A percentile compares a stretch with the other conserved stretches of the same genome.
phyloP scores from a whole-genome alignment of 2,888 invertebrate species.

The Eupithecia insigniata region DNA sequence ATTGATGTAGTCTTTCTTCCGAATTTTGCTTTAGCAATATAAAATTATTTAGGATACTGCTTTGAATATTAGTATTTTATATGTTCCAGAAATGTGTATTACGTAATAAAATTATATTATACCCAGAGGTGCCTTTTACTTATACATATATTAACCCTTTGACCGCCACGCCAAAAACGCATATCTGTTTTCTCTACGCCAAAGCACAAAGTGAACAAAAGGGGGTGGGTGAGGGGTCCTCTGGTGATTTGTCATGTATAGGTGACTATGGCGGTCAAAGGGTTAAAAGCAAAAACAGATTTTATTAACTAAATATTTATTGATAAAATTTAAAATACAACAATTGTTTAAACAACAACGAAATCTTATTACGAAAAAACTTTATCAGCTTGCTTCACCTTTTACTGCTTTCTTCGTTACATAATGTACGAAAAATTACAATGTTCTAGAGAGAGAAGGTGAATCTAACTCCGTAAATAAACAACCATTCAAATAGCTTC shows the following conservation, averaged over 20 bases:
- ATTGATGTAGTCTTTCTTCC: constrained; percentile 28
- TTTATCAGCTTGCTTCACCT: not conserved
- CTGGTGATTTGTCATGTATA: too few species aligned
- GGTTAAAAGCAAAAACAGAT: constrained; percentile 11
- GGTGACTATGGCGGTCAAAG: too few species aligned
- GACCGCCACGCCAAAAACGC: too few species aligned
- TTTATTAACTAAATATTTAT: constrained; percentile 29
- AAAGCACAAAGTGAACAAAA: too few species aligned
- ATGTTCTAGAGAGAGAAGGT: not conserved
- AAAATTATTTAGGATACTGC: constrained; percentile 31
- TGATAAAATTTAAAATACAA: constrained; percentile 39
- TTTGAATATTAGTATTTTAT: constrained; percentile 38
- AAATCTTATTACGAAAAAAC: not conserved
- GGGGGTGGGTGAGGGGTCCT: too few species aligned
- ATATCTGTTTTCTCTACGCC: too few species aligned
- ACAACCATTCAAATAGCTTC: not conserved
- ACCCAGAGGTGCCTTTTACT: constrained; percentile 23
- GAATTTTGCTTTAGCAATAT: constrained; percentile 37
- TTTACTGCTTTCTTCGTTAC: not conserved
- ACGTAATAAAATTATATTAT: constrained; percentile 40
- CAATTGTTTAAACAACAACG: constrained; percentile 25
- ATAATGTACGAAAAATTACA: not conserved
- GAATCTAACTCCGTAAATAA: constrained; percentile 1
- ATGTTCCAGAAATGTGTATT: constrained; percentile 33
- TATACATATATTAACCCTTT: too few species aligned